Evolutionary conservation across 92 coral and sea anemone genomes (phyloP).

Genomic region (Blastomussa wellsi): DNA sequence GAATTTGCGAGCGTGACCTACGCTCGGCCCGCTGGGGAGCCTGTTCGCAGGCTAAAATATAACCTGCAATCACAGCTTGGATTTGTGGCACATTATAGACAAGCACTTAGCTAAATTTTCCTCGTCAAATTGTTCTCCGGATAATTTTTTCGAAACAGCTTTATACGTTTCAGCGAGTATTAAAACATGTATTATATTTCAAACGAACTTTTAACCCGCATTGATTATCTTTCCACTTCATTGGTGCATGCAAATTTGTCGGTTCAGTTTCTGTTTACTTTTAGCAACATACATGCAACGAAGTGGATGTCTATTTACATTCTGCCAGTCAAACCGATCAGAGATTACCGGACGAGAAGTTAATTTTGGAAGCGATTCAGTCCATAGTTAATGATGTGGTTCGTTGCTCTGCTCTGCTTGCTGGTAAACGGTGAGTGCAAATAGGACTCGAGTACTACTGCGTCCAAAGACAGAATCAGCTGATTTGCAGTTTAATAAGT

Average conservation of each 20-base stretch:
- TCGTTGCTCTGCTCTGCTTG: not conserved
- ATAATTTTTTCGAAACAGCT: not conserved
- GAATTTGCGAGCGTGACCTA: no score
- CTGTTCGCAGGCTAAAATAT: no score
- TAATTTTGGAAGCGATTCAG: not conserved
- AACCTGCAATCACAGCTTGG: no score
- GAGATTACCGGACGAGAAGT: not conserved
- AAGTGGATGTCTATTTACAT: not conserved
- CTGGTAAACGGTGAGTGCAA: not conserved
- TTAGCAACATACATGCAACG: not conserved
- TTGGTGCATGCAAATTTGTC: not conserved
- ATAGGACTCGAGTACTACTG: not conserved
- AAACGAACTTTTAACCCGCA: not conserved
- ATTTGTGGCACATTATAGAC: no score
- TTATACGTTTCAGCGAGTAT: not conserved
- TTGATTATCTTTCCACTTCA: not conserved
- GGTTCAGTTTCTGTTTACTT: slow-evolving; percentile 13
- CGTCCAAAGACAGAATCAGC: not conserved
- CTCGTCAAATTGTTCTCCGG: not conserved
- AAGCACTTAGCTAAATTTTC: no score
- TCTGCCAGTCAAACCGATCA: not conserved
- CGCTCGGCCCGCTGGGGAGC: no score
- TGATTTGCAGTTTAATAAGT: not conserved
- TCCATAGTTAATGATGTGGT: not conserved
- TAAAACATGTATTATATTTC: not conserved